These are phyloP conservation scores for Hapalemur alaotrensis DNA, from an alignment of 2,797 vertebrate species.

Conservation along the genomic window DNA sequence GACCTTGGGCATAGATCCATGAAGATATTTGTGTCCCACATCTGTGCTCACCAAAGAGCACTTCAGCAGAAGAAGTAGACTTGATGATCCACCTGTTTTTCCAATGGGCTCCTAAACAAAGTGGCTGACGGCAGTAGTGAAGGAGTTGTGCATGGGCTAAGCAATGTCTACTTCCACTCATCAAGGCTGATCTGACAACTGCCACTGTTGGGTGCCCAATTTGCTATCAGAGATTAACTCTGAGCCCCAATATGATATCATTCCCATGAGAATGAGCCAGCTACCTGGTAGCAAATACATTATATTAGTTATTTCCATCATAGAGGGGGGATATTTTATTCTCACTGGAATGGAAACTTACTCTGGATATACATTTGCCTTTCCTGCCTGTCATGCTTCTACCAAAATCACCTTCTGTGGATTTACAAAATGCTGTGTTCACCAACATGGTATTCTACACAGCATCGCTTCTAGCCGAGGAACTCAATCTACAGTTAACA, in stretches of 20 bases:
- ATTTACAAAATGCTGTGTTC: neutral
- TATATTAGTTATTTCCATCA: neutral
- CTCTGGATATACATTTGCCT: neutral
- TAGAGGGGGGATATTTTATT: neutral
- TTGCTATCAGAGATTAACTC: neutral
- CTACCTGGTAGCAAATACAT: neutral
- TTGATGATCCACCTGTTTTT: neutral
- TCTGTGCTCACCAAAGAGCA: neutral
- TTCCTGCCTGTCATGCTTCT: neutral
- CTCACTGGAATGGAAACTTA: neutral
- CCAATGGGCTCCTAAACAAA: neutral
- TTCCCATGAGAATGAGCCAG: neutral
- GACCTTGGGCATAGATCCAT: neutral
- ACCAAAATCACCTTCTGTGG: neutral
- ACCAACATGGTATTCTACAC: neutral
- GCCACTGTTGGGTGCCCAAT: neutral
- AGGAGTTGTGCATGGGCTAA: neutral
- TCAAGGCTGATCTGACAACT: neutral
- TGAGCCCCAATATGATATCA: neutral
- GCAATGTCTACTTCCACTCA: neutral
- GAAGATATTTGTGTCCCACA: neutral
- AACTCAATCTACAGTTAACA: neutral
- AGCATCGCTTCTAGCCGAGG: neutral
- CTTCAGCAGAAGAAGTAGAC: neutral
- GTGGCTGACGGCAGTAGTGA: neutral